Base-by-base conservation (phyloP, 1,140 invertebrate species). In the Lordiphosa stackelbergi region DNA sequence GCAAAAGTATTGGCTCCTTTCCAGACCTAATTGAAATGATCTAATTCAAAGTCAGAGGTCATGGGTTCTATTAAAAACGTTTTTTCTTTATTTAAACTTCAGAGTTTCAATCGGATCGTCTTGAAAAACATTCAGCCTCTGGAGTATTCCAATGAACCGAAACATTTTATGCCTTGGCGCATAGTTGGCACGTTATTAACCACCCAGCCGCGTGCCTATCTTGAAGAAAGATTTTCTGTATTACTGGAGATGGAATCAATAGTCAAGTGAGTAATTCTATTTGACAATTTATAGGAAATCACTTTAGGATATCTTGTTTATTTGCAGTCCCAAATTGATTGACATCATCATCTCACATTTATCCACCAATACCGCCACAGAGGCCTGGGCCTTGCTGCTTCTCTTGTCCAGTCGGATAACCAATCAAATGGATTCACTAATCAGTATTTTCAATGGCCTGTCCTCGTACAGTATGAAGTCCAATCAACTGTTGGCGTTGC, bases 101-200 rank as follows among this genome's bases (percentile, higher is more conserved):
- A 87, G 85, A 87, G 86, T 22, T 87, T 88, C 13, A 64, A 73
- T 65, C 63, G 47, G 0, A 66, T 52, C 36, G 73, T 69, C 0
- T 48, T 81, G 13, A 61, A 48, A 5, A 86, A 87, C 43, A 79
- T 88, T 13, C 43, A 75, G 11, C 68, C 74, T 0, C 24, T 87
- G 40, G 86, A 88, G 43, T 65, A 73, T 47, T 74, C 78, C 1
- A 85, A 87, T 57, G 65, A 73, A 40, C 59, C 81, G 0, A 69
- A 72, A 28, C 78, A 87, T 51, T 77, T 85, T 36, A 73, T 86
- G 63, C 86, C 86, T 16, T 88, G 86, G 86, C 66, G 70, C 5
- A 86, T 88, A 40, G 52, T 88, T n/a, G 52, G 70, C n/a, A 79
- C 73, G 0, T 28, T 87, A 6, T 16, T 87, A 2, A 46, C 36